Percentiles rank a stretch among this genome's conserved stretches.
These are phyloP conservation scores for Steatornis caripensis DNA, from an alignment of 2,113 vertebrate genomes.

Conservation along the genomic window DNA sequence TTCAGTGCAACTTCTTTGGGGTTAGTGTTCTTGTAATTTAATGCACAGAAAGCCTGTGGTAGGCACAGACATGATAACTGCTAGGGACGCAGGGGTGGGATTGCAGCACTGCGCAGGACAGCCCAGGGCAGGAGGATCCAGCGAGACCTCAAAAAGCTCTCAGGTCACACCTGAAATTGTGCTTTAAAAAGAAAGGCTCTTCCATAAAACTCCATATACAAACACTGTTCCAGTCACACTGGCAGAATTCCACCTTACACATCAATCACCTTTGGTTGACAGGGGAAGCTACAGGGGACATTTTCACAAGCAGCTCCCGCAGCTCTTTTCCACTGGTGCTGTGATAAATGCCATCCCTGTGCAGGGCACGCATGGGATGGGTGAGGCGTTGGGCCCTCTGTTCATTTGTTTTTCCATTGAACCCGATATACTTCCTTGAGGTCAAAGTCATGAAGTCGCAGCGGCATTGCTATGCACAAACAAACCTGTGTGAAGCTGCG, in stretches of 20 bases:
- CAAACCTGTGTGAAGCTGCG: not conserved
- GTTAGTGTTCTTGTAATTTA: not conserved
- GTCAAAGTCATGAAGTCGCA: not conserved
- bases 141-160: not conserved
- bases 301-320: not conserved
- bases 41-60: not conserved
- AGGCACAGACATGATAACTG: not conserved
- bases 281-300: not conserved
- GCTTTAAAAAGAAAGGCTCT: not conserved
- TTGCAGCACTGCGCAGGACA: not conserved
- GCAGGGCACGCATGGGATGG: not conserved
- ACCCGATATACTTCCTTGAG: not conserved
- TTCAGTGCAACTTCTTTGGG: not conserved
- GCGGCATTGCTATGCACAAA: not conserved
- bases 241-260: not conserved
- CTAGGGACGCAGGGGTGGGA: not conserved
- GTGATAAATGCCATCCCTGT: not conserved
- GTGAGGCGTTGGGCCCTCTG: not conserved
- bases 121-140: not conserved
- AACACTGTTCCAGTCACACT: not conserved
- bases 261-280: not conserved
- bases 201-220: not conserved
- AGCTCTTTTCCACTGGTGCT: not conserved
- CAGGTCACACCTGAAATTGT: not conserved
- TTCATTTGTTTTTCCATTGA: conserved; percentile 11